Base-by-base conservation (phyloP, 2,113 vertebrate genomes). In the Heteronetta atricapilla region DNA sequence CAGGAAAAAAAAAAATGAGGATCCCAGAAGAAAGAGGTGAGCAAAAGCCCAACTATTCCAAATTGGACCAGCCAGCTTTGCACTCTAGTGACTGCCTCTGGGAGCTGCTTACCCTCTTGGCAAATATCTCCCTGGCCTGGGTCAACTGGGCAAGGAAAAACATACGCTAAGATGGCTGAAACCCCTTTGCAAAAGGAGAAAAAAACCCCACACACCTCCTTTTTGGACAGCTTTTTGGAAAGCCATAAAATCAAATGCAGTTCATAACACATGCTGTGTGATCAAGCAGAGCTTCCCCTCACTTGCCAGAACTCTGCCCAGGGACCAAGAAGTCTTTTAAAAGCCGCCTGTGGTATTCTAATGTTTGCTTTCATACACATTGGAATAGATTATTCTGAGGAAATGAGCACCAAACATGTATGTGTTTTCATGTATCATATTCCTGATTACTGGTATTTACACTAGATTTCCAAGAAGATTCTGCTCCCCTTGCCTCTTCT, bases 191-290 rank as follows among this genome's bases (percentile, higher is more conserved):
- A 56, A 56, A 84, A 91, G 26, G 55, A 28, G 7, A 10, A 13
- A 64, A 55, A 59, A 56, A 86, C 4, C 11, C 19, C 48, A 50
- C 66, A 20, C 38, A 36, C 34, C 74, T 83, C 77, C 62, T 82
- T 96, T 91, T 97, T 97, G 95, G 97, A 97, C 52, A 96, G 87
- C 67, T 84, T 96, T 95, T 90, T 94, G 94, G 96, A 97, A 97
- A 97, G 86, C 87, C 86, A 89, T 97, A 97, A 97, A 97, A 96
- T 95, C 91, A 97, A 97, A 94, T 93, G 68, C 95, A 97, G 95
- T 89, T 96, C 91, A 92, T 94, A 97, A 94, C 81, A 94, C 70
- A 95, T 44, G 78, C 93, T 95, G 66, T 96, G 95, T 95, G 96
- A 98, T 96, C 94, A 96, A 91, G 88, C 86, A 94, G 95, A 94